A percentile compares a stretch with the other conserved stretches of the same genome.
Conservation (phyloP, 1,140 invertebrate genomes). For the Trachymyrmex cornetzi region DNA sequence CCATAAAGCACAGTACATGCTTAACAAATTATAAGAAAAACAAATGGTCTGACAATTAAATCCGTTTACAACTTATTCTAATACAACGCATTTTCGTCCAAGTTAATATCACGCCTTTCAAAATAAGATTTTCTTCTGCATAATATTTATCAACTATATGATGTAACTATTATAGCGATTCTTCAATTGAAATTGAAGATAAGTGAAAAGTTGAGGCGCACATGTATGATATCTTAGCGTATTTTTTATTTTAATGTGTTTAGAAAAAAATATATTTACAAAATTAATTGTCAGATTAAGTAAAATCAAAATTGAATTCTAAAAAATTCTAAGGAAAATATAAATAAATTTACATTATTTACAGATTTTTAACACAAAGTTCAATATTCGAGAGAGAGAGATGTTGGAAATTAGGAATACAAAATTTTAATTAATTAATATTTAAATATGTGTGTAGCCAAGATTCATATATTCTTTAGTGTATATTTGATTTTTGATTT, state of each 20-base stretch:
- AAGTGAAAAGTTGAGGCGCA: neutral
- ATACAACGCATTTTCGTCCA: neutral
- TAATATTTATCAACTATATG: neutral
- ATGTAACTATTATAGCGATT: neutral
- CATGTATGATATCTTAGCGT: neutral
- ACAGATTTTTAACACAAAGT: neutral
- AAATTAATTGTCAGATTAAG: constrained; percentile 30
- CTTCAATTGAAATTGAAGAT: neutral
- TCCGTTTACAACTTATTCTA: neutral
- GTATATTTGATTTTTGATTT: neutral
- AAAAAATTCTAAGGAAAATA: neutral
- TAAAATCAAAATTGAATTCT: constrained; percentile 20
- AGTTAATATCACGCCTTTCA: neutral
- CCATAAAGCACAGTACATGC: neutral
- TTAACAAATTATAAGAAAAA: neutral
- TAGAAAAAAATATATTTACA: neutral
- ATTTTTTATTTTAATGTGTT: neutral
- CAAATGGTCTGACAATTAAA: constrained; percentile 26
- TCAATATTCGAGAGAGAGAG: neutral
- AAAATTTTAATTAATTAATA: neutral
- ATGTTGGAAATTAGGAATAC: constrained; percentile 12
- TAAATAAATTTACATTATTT: constrained; percentile 14
- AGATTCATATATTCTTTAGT: neutral
- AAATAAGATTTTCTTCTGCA: neutral
- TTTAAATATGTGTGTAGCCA: neutral